Conservation (phyloP, 2,797 vertebrate species). For the Liparis tanakae region DNA sequence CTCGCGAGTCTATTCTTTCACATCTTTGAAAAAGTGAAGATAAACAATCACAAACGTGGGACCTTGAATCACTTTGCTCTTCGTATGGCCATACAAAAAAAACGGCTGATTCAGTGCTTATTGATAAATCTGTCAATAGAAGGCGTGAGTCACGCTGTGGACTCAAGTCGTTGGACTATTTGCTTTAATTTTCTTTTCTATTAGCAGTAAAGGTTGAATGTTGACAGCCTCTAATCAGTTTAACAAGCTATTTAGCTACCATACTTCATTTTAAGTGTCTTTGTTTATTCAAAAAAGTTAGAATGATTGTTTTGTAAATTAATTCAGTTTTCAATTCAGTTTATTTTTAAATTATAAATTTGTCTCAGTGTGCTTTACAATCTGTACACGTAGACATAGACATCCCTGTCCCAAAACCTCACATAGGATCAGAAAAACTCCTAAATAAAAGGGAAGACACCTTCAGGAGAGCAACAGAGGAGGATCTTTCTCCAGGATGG, state of each 20-base stretch:
- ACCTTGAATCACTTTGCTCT: conserved; percentile 13
- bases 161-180: neutral
- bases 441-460: too few species aligned
- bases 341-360: too few species aligned
- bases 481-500: too few species aligned
- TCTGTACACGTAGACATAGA: too few species aligned
- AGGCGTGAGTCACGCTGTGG: neutral
- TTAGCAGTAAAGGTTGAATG: neutral
- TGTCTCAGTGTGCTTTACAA: too few species aligned
- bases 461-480: too few species aligned
- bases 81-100: neutral
- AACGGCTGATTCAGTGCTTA: neutral
- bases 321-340: too few species aligned
- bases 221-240: neutral
- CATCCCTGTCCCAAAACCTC: too few species aligned
- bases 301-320: too few species aligned
- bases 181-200: neutral
- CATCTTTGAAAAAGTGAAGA: neutral
- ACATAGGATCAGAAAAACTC: too few species aligned
- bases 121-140: neutral
- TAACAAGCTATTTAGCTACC: neutral
- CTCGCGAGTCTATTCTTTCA: conserved; percentile 3
- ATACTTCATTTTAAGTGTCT: neutral
- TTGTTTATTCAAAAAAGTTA: too few species aligned
- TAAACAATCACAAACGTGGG: conserved; percentile 9